These are phyloP conservation scores for Labrus mixtus DNA, from an alignment of 2,113 vertebrate species.

Conservation along the genomic window DNA sequence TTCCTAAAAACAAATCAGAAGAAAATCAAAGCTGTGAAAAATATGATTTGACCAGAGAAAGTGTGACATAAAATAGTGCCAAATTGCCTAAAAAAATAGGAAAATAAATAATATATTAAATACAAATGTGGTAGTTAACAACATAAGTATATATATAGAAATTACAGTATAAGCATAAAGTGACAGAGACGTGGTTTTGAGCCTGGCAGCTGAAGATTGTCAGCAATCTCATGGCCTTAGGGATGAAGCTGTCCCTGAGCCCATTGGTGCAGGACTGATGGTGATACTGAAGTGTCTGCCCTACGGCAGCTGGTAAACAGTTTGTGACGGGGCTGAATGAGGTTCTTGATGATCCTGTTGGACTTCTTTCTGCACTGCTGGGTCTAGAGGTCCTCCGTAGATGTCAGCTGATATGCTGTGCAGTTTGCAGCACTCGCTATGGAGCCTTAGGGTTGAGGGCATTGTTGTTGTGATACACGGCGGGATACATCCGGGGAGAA, in stretches of 20 bases:
- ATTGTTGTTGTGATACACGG: not conserved
- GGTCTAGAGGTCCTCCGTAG: not conserved
- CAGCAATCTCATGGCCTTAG: not conserved
- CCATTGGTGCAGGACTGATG: not conserved
- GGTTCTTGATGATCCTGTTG: not conserved
- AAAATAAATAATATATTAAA: too few relatives aligned
- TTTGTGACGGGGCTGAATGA: not conserved
- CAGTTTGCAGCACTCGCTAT: not conserved
- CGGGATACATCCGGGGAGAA: not conserved
- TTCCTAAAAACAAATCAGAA: too few relatives aligned
- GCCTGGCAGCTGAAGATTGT: not conserved
- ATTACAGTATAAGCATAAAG: not conserved
- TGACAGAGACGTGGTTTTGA: not conserved
- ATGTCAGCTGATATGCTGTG: not conserved
- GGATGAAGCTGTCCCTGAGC: not conserved
- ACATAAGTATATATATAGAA: not conserved
- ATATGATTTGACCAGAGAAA: too few relatives aligned
- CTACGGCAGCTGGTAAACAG: not conserved
- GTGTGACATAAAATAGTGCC: too few relatives aligned
- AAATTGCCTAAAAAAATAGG: too few relatives aligned
- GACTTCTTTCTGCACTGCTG: not conserved
- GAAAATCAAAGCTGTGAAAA: too few relatives aligned
- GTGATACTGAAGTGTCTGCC: not conserved
- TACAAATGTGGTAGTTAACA: not conserved
- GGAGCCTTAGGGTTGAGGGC: not conserved